A percentile compares a stretch with the other conserved stretches of the same genome.
Evolutionary conservation across 1,140 invertebrate species (phyloP).

Genomic region (Pemphigus obesinymphae): DNA sequence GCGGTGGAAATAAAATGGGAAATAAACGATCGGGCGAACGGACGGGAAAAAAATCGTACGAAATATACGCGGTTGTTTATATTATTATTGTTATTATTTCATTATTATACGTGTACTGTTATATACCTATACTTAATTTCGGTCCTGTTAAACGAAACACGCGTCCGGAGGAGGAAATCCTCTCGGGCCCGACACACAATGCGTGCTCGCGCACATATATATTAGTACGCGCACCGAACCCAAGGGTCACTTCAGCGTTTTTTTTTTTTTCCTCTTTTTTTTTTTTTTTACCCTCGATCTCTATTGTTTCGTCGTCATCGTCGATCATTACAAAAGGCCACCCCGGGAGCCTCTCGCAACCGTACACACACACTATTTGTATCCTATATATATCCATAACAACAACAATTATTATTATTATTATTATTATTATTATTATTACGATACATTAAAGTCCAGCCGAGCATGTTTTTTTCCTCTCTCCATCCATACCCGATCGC

Average conservation of each 20-base stretch:
- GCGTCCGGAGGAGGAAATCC: slow-evolving; percentile 23
- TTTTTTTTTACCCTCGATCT: neutral
- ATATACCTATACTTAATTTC: slow-evolving; percentile 6
- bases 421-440: slow-evolving; percentile 36
- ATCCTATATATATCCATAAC: slow-evolving; percentile 24
- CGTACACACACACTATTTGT: neutral
- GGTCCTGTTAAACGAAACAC: slow-evolving; percentile 28
- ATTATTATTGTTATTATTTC: too few species aligned
- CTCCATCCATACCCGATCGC: too few species aligned
- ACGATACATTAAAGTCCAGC: slow-evolving; percentile 31
- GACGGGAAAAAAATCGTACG: neutral
- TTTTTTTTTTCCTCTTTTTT: neutral
- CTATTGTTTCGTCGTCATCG: slow-evolving; percentile 18
- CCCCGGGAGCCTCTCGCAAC: slow-evolving; percentile 27
- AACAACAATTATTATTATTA: slow-evolving; percentile 35
- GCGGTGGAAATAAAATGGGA: neutral
- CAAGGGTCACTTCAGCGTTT: slow-evolving; percentile 28
- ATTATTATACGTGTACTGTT: neutral
- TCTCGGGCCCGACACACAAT: slow-evolving; percentile 25
- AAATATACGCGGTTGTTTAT: too few species aligned
- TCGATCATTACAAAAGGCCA: slow-evolving; percentile 41
- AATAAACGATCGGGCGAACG: neutral
- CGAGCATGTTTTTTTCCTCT: slow-evolving; percentile 29
- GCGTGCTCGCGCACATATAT: neutral
- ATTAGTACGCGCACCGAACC: neutral